These are phyloP conservation scores for Hypocryptadius cinnamomeus DNA, from an alignment of 2,113 vertebrate genomes.

Conservation along the genomic window DNA sequence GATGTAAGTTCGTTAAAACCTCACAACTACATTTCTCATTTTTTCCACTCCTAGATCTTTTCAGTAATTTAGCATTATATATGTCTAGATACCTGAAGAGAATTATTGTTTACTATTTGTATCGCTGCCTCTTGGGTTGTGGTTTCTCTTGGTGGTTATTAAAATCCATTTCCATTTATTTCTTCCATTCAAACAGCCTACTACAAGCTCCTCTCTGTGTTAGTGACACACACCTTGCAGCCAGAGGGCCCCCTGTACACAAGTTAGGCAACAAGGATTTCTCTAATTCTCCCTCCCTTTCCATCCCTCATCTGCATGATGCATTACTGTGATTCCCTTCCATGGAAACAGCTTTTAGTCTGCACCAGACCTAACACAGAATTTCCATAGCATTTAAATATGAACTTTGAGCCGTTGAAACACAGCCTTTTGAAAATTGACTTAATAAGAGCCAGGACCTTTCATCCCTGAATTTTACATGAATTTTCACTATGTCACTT, in stretches of 20 bases:
- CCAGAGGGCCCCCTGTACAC: conserved; percentile 19
- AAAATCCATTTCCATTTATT: neutral
- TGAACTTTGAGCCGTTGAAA: neutral
- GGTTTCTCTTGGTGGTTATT: neutral
- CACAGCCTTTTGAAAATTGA: neutral
- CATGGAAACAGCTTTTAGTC: neutral
- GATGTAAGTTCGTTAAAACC: neutral
- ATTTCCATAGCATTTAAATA: neutral
- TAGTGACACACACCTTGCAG: neutral
- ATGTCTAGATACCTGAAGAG: neutral
- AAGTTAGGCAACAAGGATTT: neutral
- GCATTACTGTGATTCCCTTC: neutral
- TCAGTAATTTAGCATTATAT: neutral
- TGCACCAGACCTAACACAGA: neutral
- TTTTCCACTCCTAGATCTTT: neutral
- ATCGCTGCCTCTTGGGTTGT: rapidly evolving
- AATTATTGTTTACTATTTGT: neutral
- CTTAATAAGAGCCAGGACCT: neutral
- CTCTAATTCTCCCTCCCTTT: neutral
- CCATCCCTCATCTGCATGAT: neutral
- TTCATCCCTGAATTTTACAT: neutral
- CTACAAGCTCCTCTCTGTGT: neutral
- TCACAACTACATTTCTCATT: neutral
- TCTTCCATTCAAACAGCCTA: neutral
- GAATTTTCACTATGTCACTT: neutral